Base-by-base conservation (phyloP, 1,140 invertebrate genomes). In the Halyomorpha halys region DNA sequence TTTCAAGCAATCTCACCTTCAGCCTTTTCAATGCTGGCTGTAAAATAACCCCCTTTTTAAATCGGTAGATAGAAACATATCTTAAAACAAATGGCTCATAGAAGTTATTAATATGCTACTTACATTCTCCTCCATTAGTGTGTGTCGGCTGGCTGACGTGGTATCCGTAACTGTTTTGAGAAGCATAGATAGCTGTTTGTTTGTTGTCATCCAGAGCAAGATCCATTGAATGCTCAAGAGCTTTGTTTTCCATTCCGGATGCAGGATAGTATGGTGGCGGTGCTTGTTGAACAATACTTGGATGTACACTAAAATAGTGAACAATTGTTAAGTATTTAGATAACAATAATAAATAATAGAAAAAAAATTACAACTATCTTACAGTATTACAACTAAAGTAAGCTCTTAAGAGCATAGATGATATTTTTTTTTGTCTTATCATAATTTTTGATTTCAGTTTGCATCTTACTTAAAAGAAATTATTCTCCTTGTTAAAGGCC, bases 241-340 rank as follows among this genome's bases (percentile, higher is more conserved):
- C 90, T 76, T 94, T 94, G 74, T 94, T 94, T 75, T 94, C 90
- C 75, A 93, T 84, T 6, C 87, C 87, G n/a, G 84, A 82, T 23
- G 85, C 82, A 16, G 86, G 84, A 69, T 89, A 90, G 69, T 92
- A 92, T 14, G 91, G 90, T 2, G 90, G 90, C 44, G 81, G 81
- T 66, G 85, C 87, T 73, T 88, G 87, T 65, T 86, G 83, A 4
- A 90, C 86, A 73, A 90, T 85, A 59, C 87, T 87, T 2, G 89
- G 86, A 45, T 86, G 80, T 8, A 81, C 77, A 61, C 80, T 82
- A 69, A 13, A 45, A 61, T 21, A 66, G 9, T 27, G 27, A 11
- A 11, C 14, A 9, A n/a, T 8, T 18, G 5, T 49, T 49, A 49
- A 2, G 11, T 1, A 39, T 11, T 8, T 39, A 39, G 11, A 39